phyloP scores from a whole-genome alignment of 2,113 vertebrate genomes.

The Sander lucioperca region DNA sequence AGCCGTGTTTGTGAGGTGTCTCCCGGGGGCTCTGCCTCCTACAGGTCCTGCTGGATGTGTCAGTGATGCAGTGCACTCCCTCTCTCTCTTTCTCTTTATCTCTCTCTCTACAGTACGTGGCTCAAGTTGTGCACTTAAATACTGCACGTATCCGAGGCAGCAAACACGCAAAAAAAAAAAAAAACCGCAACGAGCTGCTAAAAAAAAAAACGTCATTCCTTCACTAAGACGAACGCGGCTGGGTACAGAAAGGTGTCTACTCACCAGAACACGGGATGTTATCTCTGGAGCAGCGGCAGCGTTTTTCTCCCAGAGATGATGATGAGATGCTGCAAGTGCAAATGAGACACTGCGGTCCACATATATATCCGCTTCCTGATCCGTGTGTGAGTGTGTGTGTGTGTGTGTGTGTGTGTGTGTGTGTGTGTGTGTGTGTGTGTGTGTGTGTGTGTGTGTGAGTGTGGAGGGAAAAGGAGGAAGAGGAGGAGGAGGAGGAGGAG shows the following conservation, averaged over 20 bases:
- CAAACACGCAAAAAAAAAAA: not conserved
- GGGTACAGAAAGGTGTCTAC: not conserved
- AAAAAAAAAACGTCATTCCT: not conserved
- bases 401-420: not conserved
- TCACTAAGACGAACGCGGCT: not conserved
- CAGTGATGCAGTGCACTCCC: constrained; percentile 43
- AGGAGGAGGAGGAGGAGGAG: no score
- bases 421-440: not conserved
- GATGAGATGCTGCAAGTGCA: constrained; percentile 59
- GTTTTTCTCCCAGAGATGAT: constrained; percentile 29
- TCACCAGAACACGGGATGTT: constrained; percentile 52
- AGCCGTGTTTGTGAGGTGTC: constrained; percentile 6
- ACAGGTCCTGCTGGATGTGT: constrained; percentile 48
- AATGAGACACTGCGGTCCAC: constrained; percentile 74
- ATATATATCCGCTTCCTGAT: constrained; percentile 37
- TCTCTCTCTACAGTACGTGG: not conserved
- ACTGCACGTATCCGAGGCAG: constrained; percentile 9
- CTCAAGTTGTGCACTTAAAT: constrained; percentile 34
- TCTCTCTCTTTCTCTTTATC: not conserved
- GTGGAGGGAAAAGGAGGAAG: not conserved
- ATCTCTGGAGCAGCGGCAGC: constrained; percentile 16
- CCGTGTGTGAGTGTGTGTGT: not conserved
- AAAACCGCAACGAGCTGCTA: not conserved
- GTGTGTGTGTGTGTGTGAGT: not conserved
- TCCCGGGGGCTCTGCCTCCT: constrained; percentile 37